Conservation (phyloP, 2,797 vertebrate species). For the Benthosema pterotum region DNA sequence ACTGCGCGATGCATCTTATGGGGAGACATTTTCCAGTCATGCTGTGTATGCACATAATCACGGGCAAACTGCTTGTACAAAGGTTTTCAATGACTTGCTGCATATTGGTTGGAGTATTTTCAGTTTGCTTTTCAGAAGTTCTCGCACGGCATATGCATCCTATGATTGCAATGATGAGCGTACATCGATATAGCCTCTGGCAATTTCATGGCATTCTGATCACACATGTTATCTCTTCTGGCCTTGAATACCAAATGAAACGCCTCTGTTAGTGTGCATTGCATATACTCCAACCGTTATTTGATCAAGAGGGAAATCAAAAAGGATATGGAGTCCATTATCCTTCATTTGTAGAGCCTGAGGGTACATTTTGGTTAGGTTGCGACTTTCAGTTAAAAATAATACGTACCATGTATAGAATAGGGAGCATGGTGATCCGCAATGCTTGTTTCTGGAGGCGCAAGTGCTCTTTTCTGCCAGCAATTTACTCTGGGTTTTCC, state of each 20-base stretch:
- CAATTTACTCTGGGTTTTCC: too few relatives aligned
- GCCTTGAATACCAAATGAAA: slow-evolving; percentile 20
- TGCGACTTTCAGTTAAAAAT: slow-evolving; percentile 29
- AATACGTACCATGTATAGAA: background rate
- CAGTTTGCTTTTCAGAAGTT: too few relatives aligned
- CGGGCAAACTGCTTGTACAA: too few relatives aligned
- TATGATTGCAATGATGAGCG: slow-evolving; percentile 5
- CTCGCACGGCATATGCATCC: background rate
- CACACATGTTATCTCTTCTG: slow-evolving; percentile 2
- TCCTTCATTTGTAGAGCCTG: slow-evolving; percentile 11
- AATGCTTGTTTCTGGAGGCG: too few relatives aligned
- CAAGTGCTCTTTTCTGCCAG: too few relatives aligned
- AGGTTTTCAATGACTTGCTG: too few relatives aligned
- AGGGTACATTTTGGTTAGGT: slow-evolving; percentile 6
- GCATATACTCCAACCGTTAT: slow-evolving; percentile 12
- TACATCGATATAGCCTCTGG: background rate
- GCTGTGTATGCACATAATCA: too few relatives aligned
- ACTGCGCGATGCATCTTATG: too few relatives aligned
- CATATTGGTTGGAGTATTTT: background rate
- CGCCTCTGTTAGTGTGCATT: slow-evolving; percentile 18
- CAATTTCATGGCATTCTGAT: slow-evolving; percentile 22
- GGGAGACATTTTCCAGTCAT: too few relatives aligned
- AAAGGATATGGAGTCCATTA: slow-evolving; percentile 42
- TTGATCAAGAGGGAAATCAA: slow-evolving; percentile 25
- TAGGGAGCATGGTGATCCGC: too few relatives aligned